Base-by-base conservation (phyloP, 2,888 invertebrate species). In the Leucophenga maculata region DNA sequence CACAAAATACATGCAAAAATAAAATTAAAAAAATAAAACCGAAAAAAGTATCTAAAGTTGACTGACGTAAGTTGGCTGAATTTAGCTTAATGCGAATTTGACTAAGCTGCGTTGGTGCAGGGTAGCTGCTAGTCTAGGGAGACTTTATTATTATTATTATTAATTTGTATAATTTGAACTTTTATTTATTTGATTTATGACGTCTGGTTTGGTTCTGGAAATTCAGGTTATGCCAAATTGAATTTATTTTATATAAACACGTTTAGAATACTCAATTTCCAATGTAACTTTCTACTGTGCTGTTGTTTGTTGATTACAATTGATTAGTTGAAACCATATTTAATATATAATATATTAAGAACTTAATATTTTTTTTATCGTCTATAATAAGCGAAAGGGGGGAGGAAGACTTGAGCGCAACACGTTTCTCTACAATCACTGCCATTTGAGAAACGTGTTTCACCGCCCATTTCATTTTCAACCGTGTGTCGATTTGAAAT, bases 401-500 rank as follows among this genome's bases (percentile, higher is more conserved):
- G 14, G 6, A 50, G 50, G 2, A 16, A 4, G 13, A n/a, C n/a
- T 8, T 13, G 16, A 20, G n/a, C 18, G n/a, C 46, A 48, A 64
- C 62, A 64, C 62, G 62, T 64, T 64, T 64, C 26, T 46, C 62
- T 48, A 64, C 46, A 64, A 64, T 64, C 62, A 48, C 62, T 48
- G 18, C 16, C 16, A 20, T 13, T 46, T 48, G 22, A 64, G 62
- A 64, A 64, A 64, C 62, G 46, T 64, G 62, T 64, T 64, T 48
- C 46, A 22, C 18, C 62, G 62, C 62, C 62, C 62, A 64, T 64
- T 64, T 57, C 22, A 14, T 64, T 22, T 18, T 8, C 48, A 14
- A 48, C 46, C 44, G 44, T 48, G 44, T 48, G 14, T n/a, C 31
- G 16, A 32, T 59, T 59, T 16, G 46, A 64, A 64, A 32, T 64